Base-by-base conservation (phyloP, 2,888 invertebrate species). In the Nemapogon koenigi region DNA sequence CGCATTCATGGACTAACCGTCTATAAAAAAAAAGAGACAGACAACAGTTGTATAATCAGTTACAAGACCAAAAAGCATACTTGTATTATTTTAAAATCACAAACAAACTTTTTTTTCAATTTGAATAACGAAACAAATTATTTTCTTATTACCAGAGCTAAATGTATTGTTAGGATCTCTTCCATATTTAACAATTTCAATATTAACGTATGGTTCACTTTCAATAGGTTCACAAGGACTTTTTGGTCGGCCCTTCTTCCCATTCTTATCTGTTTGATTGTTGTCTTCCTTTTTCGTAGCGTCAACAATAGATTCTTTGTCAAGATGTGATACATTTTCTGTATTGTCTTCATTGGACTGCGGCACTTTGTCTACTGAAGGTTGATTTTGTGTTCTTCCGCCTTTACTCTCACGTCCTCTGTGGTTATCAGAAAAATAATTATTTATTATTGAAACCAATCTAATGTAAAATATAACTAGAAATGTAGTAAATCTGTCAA, bases 121-220 rank as follows among this genome's bases (percentile, higher is more conserved):
- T n/a, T n/a, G n/a, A n/a, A n/a, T n/a, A n/a, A n/a, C n/a, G n/a
- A n/a, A n/a, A n/a, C n/a, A n/a, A n/a, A n/a, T n/a, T n/a, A n/a
- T n/a, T n/a, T n/a, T n/a, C n/a, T n/a, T 48, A 2, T 55, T 55
- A 80, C 80, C 92, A 35, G 89, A 85, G 44, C 90, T 88, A 57
- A 84, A 89, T 4, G 86, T 84, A 10, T 84, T 83, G 39, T 87
- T 88, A 2, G 86, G 84, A 52, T 88, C 87, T 25, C 86, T 76
- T 14, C 90, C 89, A 40, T 81, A 82, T 47, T 88, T 86, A 1
- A 91, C 80, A 28, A 90, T 81, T 45, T 89, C 88, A 10, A 90
- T 81, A 46, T 85, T 85, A 16, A 87, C 81, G 47, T 83, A 86
- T 0, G 84, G 82, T 46, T 87, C 86, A 32, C 83, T 83, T 2